A percentile compares a stretch with the other conserved stretches of the same genome.
Conservation (phyloP, 2,113 vertebrate species). For the Zosterops hypoxanthus region DNA sequence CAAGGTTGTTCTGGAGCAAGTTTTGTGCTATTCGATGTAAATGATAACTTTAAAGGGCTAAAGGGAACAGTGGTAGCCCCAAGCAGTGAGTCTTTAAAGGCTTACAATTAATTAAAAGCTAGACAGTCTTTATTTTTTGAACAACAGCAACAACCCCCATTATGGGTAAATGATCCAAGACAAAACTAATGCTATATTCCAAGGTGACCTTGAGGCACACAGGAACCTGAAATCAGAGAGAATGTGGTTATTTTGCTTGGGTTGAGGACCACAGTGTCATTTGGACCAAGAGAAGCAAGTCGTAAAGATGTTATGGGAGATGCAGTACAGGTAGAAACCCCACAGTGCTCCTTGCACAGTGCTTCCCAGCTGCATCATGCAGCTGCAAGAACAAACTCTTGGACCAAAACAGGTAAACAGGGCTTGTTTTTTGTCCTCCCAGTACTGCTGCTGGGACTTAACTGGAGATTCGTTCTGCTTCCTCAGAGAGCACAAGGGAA, state of each 20-base stretch:
- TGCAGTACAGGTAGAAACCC: not conserved
- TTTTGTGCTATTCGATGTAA: not conserved
- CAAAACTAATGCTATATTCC: not conserved
- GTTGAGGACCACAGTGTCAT: not conserved
- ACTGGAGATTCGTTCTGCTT: not conserved
- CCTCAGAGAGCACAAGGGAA: not conserved
- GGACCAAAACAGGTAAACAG: not conserved
- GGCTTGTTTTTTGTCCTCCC: not conserved
- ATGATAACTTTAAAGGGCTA: not conserved
- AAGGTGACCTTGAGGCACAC: not conserved
- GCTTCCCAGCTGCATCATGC: not conserved
- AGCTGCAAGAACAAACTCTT: not conserved
- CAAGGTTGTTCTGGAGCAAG: not conserved
- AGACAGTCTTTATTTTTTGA: not conserved
- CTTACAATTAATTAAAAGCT: not conserved
- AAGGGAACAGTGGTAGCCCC: not conserved
- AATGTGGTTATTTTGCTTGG: not conserved
- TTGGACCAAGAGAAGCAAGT: not conserved
- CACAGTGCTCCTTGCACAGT: not conserved
- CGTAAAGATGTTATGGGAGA: rapidly evolving
- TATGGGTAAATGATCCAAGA: not conserved
- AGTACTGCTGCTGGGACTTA: not conserved
- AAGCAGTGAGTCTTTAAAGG: not conserved
- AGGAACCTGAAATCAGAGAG: not conserved
- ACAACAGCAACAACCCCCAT: not conserved